Conservation (phyloP, 2,797 vertebrate genomes). For the Epinephelus malabaricus region DNA sequence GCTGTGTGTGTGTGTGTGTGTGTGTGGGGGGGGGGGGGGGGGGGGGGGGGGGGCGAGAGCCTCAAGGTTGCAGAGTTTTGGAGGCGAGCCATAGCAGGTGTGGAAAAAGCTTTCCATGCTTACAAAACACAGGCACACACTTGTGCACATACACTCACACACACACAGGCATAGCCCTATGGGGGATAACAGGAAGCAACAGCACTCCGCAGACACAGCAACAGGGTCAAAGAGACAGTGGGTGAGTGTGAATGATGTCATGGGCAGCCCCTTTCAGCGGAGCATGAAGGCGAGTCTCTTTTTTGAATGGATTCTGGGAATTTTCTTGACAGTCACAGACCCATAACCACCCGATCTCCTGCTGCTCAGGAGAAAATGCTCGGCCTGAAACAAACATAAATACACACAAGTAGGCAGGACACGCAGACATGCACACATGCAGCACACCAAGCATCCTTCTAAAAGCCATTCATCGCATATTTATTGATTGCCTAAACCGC, state of each 20-base stretch:
- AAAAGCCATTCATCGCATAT: constrained; percentile 27
- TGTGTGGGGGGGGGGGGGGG: too few relatives aligned
- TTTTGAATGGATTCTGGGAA: constrained; percentile 60
- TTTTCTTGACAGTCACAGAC: constrained; percentile 36
- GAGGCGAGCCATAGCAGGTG: constrained; percentile 70
- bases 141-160: constrained; percentile 13
- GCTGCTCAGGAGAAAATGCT: constrained; percentile 36
- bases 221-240: constrained; percentile 56
- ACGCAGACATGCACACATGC: constrained; percentile 27
- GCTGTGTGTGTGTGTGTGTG: constrained; percentile 15
- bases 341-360: constrained; percentile 30
- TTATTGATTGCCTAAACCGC: constrained; percentile 47
- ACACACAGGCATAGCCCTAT: constrained; percentile 12
- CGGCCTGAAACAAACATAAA: constrained; percentile 59
- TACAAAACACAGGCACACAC: constrained; percentile 23
- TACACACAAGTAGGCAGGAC: constrained; percentile 26
- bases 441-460: constrained; percentile 38
- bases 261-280: constrained; percentile 51
- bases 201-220: constrained; percentile 55
- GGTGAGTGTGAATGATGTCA: constrained; percentile 67
- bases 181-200: constrained; percentile 60
- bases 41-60: constrained; percentile 17
- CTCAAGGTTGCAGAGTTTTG: constrained; percentile 64
- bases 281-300: constrained; percentile 46
- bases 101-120: constrained; percentile 51